phyloP scores from a whole-genome alignment of 2,113 vertebrate species.

The Pelecanus crispus region DNA sequence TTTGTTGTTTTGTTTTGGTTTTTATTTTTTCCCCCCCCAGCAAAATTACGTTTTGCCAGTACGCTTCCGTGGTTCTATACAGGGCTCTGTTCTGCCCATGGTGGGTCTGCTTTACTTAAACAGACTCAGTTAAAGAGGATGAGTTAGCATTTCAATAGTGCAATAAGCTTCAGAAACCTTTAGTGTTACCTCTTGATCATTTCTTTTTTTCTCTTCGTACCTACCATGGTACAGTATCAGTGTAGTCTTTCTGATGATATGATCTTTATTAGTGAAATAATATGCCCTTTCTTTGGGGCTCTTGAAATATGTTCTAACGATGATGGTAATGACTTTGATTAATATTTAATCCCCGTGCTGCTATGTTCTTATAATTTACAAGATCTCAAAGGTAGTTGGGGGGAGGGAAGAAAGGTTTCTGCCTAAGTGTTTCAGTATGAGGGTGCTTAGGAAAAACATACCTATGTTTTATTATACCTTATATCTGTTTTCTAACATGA shows the following conservation, averaged over 20 bases:
- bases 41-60: background rate
- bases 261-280: conserved; percentile 46
- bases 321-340: conserved; percentile 54
- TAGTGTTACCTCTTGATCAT: background rate
- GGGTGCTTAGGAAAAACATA: background rate
- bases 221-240: background rate
- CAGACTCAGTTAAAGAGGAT: background rate
- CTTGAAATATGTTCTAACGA: conserved; percentile 35
- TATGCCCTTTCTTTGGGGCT: conserved; percentile 29
- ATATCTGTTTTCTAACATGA: background rate
- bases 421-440: background rate
- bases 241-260: background rate
- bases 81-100: background rate
- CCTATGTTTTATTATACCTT: background rate
- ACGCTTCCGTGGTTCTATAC: background rate
- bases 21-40: too few species aligned
- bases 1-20: background rate
- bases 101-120: background rate
- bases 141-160: background rate
- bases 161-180: background rate
- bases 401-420: background rate
- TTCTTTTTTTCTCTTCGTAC: background rate
- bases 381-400: conserved; percentile 5
- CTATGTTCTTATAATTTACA: conserved; percentile 35
- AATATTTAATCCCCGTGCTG: conserved; percentile 53